Percentiles rank a stretch among this genome's conserved stretches.
These are phyloP conservation scores for Folsomia manolachei DNA, from an alignment of 2,888 invertebrate genomes.

Conservation along the genomic window DNA sequence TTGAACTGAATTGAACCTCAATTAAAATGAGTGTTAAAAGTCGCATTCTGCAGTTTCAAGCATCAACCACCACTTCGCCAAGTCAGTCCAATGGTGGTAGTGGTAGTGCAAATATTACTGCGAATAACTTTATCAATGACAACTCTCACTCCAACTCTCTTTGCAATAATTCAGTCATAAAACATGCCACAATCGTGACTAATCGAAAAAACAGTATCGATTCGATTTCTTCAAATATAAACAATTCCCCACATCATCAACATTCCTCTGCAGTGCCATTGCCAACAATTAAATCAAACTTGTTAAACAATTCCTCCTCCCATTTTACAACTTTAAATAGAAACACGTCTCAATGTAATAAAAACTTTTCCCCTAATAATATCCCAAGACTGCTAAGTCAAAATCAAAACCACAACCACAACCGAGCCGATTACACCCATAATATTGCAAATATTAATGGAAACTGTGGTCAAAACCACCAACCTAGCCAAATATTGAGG, in stretches of 20 bases:
- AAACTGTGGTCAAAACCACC: not conserved
- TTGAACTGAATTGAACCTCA: not conserved
- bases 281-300: not conserved
- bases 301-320: not conserved
- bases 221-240: not conserved
- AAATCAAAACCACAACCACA: not conserved
- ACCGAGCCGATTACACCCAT: too few relatives aligned
- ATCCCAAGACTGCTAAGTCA: not conserved
- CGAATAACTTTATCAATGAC: not conserved
- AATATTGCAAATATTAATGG: too few relatives aligned
- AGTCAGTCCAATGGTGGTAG: not conserved
- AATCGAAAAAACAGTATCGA: constrained; percentile 6
- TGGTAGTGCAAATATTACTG: constrained; percentile 8
- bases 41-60: constrained; percentile 47
- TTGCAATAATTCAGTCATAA: not conserved
- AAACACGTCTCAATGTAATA: not conserved
- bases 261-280: too few relatives aligned
- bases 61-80: not conserved
- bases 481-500: not conserved
- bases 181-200: not conserved
- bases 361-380: not conserved
- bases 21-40: constrained; percentile 43
- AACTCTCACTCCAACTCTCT: not conserved
- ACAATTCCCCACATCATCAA: not conserved
- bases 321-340: not conserved